Base-by-base conservation (phyloP, 2,113 vertebrate species). In the Aldabrachelys gigantea region DNA sequence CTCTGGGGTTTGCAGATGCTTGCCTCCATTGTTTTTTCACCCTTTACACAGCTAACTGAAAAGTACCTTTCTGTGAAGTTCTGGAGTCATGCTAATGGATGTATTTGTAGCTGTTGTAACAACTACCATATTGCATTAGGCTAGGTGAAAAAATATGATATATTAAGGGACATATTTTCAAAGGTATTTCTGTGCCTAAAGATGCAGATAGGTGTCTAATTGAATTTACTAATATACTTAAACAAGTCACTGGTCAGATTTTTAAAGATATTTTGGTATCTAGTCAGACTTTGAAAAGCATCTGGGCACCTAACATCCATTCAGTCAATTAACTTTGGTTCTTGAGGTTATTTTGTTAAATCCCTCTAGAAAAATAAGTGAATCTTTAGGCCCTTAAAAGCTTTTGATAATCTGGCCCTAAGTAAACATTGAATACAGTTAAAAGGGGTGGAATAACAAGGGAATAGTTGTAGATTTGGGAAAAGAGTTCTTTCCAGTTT, bases 1-100 rank as follows among this genome's bases (percentile, higher is more conserved):
- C 29, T 62, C 19, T 62, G 59, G 29, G 12, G 3, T 16, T 31
- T 62, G 31, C 31, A 35, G 14, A n/a, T 1, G 13, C 12, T 44
- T 35, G 16, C 13, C 29, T 13, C 6, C 29, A 31, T 31, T 62
- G 16, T n/a, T 7, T 4, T 65, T 19, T 35, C 8, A 12, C 31
- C 16, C 8, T 65, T n/a, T n/a, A 35, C 3, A n/a, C 2, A 17
- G 31, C 19, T 35, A 65, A 35, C 6, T 2, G 1, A 35, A 35
- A 62, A 35, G 16, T 16, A 35, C 16, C 7, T 31, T 65, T 65
- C 14, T 19, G 7, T n/a, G 62, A 65, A 4, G 14, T 35, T 65
- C 8, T 65, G 62, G 62, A 31, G 3, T 17, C 31, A 35, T 65
- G 31, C 17, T n/a, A 8, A 65, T 65, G 31, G 31, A 35, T 2